phyloP scores from a whole-genome alignment of 2,888 invertebrate genomes.

The Heliconius ismenius region DNA sequence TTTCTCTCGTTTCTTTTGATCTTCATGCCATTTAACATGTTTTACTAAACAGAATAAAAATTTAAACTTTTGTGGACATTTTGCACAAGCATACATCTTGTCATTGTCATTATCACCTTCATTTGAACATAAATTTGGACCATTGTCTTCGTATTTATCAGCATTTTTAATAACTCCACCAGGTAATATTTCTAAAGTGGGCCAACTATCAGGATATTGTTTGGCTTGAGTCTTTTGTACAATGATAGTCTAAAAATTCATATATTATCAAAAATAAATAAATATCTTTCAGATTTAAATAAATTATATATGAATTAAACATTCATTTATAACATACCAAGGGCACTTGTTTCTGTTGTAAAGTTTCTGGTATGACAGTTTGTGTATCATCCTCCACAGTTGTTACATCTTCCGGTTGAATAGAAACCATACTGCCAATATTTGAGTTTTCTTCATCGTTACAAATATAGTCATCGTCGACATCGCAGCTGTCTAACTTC shows the following conservation, averaged over 20 bases:
- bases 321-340: constrained; percentile 26
- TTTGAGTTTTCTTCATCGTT: constrained; percentile 62
- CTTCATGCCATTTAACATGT: constrained; percentile 70
- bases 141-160: constrained; percentile 52
- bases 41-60: constrained; percentile 65
- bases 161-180: constrained; percentile 71
- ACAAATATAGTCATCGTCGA: constrained; percentile 45
- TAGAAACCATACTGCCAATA: constrained; percentile 69
- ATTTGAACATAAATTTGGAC: constrained; percentile 33
- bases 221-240: constrained; percentile 33
- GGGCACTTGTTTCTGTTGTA: constrained; percentile 45
- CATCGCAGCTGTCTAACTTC: constrained; percentile 54
- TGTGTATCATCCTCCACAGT: constrained; percentile 53
- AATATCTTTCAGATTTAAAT: neutral
- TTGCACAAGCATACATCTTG: constrained; percentile 73
- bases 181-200: constrained; percentile 71
- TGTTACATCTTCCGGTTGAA: constrained; percentile 59
- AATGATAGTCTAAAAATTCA: constrained; percentile 28
- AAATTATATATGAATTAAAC: neutral
- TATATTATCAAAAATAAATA: neutral
- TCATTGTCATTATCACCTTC: constrained; percentile 45
- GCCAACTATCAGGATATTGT: constrained; percentile 63
- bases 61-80: constrained; percentile 68
- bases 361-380: constrained; percentile 57
- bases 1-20: constrained; percentile 52